Percentiles rank a stretch among this genome's conserved stretches.
These are phyloP conservation scores for Tarsius wallacei DNA, from an alignment of 2,797 vertebrate genomes.

Conservation along the genomic window DNA sequence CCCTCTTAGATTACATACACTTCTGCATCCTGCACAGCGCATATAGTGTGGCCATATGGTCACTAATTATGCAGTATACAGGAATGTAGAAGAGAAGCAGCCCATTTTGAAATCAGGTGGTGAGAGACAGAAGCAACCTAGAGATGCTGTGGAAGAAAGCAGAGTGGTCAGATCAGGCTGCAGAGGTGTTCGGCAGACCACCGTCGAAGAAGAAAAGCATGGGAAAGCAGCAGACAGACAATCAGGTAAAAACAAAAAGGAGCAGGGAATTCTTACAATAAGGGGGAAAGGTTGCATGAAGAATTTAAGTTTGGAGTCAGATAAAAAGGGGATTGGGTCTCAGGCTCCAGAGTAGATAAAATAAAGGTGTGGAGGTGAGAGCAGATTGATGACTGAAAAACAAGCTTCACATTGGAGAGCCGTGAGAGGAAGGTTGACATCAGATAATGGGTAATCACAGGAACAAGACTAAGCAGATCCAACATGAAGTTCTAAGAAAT, in stretches of 20 bases:
- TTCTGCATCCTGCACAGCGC: background rate
- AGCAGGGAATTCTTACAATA: background rate
- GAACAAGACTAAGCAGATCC: background rate
- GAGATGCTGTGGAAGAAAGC: background rate
- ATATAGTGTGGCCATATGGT: background rate
- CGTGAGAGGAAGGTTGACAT: background rate
- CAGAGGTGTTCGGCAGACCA: background rate
- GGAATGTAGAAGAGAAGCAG: background rate
- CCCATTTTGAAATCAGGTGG: background rate
- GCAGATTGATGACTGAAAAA: background rate
- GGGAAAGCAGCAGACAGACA: background rate
- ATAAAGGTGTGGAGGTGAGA: background rate
- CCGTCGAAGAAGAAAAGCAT: background rate
- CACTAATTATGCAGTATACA: background rate
- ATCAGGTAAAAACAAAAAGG: background rate
- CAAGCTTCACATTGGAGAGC: background rate
- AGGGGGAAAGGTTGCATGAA: background rate
- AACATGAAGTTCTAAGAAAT: background rate
- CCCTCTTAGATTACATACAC: background rate
- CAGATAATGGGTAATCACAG: background rate
- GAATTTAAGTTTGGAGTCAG: background rate
- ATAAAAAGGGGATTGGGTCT: background rate
- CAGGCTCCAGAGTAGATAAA: conserved; percentile 10
- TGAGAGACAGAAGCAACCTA: background rate
- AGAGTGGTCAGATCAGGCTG: background rate